Base-by-base conservation (phyloP, 2,113 vertebrate species). In the Dicentrarchus labrax region DNA sequence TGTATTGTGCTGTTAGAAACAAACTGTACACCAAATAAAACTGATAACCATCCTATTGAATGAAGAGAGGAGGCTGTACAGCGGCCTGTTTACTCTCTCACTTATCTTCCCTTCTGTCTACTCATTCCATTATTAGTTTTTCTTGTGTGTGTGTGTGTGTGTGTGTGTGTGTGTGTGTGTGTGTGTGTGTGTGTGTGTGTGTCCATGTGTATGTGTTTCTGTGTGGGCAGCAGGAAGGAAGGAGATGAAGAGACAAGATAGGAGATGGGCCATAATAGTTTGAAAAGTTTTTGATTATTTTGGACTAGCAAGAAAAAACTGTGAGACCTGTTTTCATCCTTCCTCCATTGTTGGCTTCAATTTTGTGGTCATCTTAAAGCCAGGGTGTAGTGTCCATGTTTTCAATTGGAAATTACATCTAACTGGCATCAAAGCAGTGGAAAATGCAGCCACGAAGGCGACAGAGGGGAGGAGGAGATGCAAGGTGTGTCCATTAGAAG, bases 61-160 rank as follows among this genome's bases (percentile, higher is more conserved):
- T 69, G 47, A 64, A 72, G 64, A 84, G 48, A 80, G 36, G 68
- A 83, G 45, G 36, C 81, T 84, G 66, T 45, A 50, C 48, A 78
- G 30, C 21, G 0, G 19, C n/a, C 19, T 22, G 21, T 36, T 45
- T 21, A 16, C 47, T 64, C 54, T 50, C 65, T 50, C 65, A 5
- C 64, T 71, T 72, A 78, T 84, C 82, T 70, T 57, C n/a, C 41
- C 50, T 13, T 80, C 74, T 60, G 51, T 81, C 69, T 24, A 69
- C 59, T 81, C 60, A 38, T n/a, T 73, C 41, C 72, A 75, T 85
- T 86, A 85, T 83, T 61, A 78, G 10, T 79, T 78, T 77, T 80
- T 53, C 8, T 11, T 51, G 11, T 74, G 21, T 64, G 45, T 51
- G 5, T 62, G 61, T 54, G 47, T 36, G 50, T 8, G 50, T 30